Conservation (phyloP, 2,113 vertebrate genomes). For the Dolichotis patagonum region DNA sequence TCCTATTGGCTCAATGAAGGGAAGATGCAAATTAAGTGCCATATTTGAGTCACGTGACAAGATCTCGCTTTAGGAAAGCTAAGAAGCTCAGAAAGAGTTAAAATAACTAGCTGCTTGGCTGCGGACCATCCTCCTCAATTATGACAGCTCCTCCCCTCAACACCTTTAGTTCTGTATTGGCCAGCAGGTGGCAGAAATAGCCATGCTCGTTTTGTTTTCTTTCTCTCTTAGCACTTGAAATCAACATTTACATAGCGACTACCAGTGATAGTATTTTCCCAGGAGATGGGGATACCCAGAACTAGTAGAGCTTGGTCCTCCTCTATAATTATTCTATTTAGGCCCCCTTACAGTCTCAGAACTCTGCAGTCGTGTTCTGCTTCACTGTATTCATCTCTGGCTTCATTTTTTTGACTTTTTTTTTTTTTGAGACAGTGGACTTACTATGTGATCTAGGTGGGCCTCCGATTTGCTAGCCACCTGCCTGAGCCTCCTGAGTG, state of each 20-base stretch:
- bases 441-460: background rate
- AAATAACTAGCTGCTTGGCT: background rate
- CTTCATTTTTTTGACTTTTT: background rate
- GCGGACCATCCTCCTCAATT: background rate
- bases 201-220: background rate
- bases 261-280: background rate
- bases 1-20: constrained; percentile 74
- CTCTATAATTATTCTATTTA: background rate
- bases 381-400: background rate
- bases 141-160: background rate
- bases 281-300: background rate
- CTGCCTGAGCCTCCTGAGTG: background rate
- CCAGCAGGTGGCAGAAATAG: background rate
- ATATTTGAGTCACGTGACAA: constrained; percentile 64
- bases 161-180: background rate
- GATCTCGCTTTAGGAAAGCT: accelerated
- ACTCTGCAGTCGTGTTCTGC: background rate
- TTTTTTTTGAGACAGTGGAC: background rate
- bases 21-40: constrained; percentile 74
- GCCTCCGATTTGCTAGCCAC: background rate
- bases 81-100: background rate
- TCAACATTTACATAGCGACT: background rate
- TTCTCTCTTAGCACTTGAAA: background rate
- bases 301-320: background rate
- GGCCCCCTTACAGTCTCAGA: background rate